phyloP scores from a whole-genome alignment of 2,888 invertebrate species.

The Urechis unicinctus region DNA sequence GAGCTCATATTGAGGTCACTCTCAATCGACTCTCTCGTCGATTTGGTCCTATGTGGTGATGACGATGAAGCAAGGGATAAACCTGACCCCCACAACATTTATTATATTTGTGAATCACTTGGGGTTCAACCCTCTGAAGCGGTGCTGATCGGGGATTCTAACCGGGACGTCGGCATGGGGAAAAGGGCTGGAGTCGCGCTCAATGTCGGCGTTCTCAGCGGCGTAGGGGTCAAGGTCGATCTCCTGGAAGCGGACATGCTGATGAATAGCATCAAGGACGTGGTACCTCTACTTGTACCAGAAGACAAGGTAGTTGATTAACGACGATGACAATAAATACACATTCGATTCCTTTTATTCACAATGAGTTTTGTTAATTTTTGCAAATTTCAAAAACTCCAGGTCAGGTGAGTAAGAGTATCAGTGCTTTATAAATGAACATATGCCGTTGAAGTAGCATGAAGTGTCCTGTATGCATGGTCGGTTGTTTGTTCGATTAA shows the following conservation, averaged over 20 bases:
- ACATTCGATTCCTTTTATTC: no score
- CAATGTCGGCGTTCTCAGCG: slow-evolving; percentile 50
- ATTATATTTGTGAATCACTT: slow-evolving; percentile 39
- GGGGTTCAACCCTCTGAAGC: slow-evolving; percentile 28
- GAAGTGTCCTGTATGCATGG: no score
- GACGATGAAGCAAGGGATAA: slow-evolving; percentile 46
- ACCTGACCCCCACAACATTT: slow-evolving; percentile 46
- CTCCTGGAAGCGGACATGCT: slow-evolving; percentile 32
- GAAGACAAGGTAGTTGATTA: no score
- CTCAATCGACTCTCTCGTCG: slow-evolving; percentile 37
- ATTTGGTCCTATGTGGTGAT: slow-evolving; percentile 53
- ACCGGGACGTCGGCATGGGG: slow-evolving; percentile 50
- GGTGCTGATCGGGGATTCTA: slow-evolving; percentile 52
- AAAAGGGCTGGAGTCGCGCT: slow-evolving; percentile 45
- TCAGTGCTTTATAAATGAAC: no score
- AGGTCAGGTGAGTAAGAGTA: no score
- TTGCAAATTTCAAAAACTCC: no score
- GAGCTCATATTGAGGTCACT: slow-evolving; percentile 26
- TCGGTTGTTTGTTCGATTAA: no score
- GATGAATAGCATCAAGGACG: slow-evolving; percentile 31
- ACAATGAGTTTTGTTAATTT: no score
- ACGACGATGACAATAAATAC: no score
- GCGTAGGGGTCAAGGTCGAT: slow-evolving; percentile 30
- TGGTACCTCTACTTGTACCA: slow-evolving; percentile 21
- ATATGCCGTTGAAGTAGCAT: no score